A percentile compares a stretch with the other conserved stretches of the same genome.
Conservation (phyloP, 2,888 invertebrate species). For the Saturnia japonica region DNA sequence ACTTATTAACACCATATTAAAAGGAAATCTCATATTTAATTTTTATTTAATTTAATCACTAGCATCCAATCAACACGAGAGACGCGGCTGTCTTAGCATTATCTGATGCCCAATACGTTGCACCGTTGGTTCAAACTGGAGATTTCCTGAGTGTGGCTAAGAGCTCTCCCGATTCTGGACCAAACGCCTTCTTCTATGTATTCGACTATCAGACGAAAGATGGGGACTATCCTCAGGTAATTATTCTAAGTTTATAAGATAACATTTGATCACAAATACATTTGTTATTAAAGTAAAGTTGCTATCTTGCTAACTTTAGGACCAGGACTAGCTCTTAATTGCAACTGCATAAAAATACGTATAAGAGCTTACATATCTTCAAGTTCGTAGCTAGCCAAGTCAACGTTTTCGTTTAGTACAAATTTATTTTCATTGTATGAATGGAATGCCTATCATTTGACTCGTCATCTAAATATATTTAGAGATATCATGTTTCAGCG, state of each 20-base stretch:
- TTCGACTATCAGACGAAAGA: constrained; percentile 96
- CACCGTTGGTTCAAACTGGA: constrained; percentile 93
- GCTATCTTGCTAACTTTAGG: too few species aligned
- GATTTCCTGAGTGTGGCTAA: constrained; percentile 87
- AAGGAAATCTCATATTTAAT: not conserved
- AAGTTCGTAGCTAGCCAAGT: too few species aligned
- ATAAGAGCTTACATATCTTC: too few species aligned
- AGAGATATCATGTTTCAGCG: constrained; percentile 82
- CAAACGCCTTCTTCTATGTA: constrained; percentile 93
- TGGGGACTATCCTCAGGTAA: constrained; percentile 94
- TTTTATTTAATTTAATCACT: constrained; percentile 28
- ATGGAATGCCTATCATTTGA: too few species aligned
- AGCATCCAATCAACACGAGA: constrained; percentile 94
- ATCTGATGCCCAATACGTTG: constrained; percentile 96
- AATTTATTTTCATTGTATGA: too few species aligned
- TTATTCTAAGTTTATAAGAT: not conserved
- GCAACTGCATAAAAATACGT: too few species aligned
- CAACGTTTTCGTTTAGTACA: too few species aligned
- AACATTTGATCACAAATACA: too few species aligned
- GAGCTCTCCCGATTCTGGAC: constrained; percentile 80
- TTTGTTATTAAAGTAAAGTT: too few species aligned
- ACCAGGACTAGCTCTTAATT: too few species aligned
- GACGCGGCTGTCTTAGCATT: constrained; percentile 96
- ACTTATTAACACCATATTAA: too few species aligned
- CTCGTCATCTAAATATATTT: too few species aligned